phyloP scores from a whole-genome alignment of 2,797 vertebrate genomes.

The Lacerta bilineata region DNA sequence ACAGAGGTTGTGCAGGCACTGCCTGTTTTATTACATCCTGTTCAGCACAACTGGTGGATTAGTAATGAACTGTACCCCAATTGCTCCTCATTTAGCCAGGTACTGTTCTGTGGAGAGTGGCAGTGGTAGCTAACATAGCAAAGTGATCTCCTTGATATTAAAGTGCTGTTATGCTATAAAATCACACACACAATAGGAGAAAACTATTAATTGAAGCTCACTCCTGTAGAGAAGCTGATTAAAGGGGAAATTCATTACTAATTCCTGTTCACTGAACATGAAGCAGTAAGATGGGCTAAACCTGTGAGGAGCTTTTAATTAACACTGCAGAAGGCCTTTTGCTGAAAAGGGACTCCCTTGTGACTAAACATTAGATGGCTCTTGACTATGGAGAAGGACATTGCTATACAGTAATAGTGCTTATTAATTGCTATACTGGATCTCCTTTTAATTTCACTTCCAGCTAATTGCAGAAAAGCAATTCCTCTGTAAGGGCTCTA shows the following conservation, averaged over 20 bases:
- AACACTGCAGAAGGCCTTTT: not conserved
- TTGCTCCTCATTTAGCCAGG: not conserved
- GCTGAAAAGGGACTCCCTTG: not conserved
- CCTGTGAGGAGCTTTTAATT: not conserved
- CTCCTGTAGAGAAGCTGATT: not conserved
- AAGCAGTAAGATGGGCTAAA: not conserved
- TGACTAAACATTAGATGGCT: not conserved
- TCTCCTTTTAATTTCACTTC: not conserved
- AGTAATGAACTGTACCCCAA: not conserved
- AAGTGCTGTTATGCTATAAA: not conserved
- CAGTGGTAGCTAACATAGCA: not conserved
- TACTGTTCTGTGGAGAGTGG: not conserved
- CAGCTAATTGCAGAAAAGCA: not conserved
- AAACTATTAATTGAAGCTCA: not conserved
- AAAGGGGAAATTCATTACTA: not conserved
- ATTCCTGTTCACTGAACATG: not conserved
- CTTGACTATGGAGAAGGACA: not conserved
- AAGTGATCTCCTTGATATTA: not conserved
- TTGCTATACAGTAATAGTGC: not conserved
- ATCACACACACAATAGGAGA: not conserved
- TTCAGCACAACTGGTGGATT: not conserved
- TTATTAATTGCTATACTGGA: not conserved
- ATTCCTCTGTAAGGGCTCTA: not conserved
- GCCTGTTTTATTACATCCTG: not conserved
- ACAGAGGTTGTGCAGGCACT: not conserved